Base-by-base conservation (phyloP, 2,888 invertebrate genomes). In the Temnothorax unifasciatus region DNA sequence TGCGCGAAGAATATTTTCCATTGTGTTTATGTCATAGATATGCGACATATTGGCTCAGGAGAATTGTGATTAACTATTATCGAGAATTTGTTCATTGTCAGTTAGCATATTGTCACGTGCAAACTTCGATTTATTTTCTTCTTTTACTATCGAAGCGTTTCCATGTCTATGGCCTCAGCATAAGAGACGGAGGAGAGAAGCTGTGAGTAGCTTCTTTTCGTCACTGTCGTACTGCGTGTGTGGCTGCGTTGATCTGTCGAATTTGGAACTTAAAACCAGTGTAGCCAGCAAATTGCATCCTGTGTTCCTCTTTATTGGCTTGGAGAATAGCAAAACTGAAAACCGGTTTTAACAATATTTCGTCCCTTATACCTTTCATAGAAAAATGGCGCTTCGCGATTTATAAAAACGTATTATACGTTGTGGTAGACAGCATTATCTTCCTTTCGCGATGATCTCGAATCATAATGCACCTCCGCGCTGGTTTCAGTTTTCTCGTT, bases 191-290 rank as follows among this genome's bases (percentile, higher is more conserved):
- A 47, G 34, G 18, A 21, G 54, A 84, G 87, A 63, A 41, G 21
- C 77, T 79, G 81, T 38, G 25, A 21, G 50, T 81, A 82, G 73
- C 74, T 66, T 75, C 63, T 82, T 44, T 82, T 44, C 63, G 50
- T 63, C 41, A 50, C 87, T 87, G 83, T 86, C 69, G n/a, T 29
- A 63, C 38, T 61, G 66, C 29, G 29, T 73, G 66, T 34, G 34
- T 73, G 66, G 11, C 18, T 86, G 85, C 81, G 47, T 88, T 75
- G 82, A 87, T 82, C 68, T 76, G 82, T 84, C 71, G 57, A 83
- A 88, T 91, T 89, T 90, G 47, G 83, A 90, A 90, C 85, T 15
- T 44, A 91, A 90, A 92, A 92, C 89, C 91, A 82, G 89, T 88
- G 73, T 68, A 81, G 52, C 79, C 88, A 71, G 83, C 82, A 79